Evolutionary conservation across 1,140 invertebrate species (phyloP), one percentile per base, ranked within the genome.

Genomic region (Arion vulgaris): DNA sequence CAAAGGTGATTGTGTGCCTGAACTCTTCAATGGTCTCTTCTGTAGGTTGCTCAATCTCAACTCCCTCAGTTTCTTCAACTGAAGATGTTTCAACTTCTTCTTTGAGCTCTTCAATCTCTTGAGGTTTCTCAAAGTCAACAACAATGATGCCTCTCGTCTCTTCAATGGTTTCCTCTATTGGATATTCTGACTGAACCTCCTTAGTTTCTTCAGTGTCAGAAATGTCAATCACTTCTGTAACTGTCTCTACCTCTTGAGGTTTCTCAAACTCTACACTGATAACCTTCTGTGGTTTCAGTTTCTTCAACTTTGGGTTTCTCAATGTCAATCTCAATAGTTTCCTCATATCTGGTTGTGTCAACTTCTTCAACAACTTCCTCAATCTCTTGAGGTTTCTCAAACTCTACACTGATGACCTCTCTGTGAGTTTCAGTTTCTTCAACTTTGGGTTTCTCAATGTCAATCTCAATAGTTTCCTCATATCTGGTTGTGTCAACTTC

Each of bases 181-280:
- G 81, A 49, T 78, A 17, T 26, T 83, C 81, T n/a, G 38, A 34
- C 73, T 83, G 68, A n/a, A 74, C 28, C 39, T 83, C 82, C 15
- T 26, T 39, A 62, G 72, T 72, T 51, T 81, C 79, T 51, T 81
- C 68, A 32, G 57, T n/a, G 0, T 38, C 34, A 13, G 62, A n/a
- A 72, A 38, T 71, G 28, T 87, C 87, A 69, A 83, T 84, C 28
- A 68, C 73, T 17, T 85, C 81, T 19, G 81, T 80, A 38, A 76
- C 83, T 23, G 57, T 74, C 62, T 80, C 66, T 19, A 83, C 39
- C n/a, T 74, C 72, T n/a, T 74, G 72, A 23, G 72, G 72, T 74
- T 45, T 74, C 72, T 74, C 13, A n/a, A 66, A 82, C 34, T 84
- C 72, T n/a, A 78, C 51, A 78, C 7, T 32, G 38, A 74, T 74